A percentile compares a stretch with the other conserved stretches of the same genome.
These are phyloP conservation scores for Regulus satrapa DNA, from an alignment of 2,113 vertebrate genomes.

Conservation along the genomic window DNA sequence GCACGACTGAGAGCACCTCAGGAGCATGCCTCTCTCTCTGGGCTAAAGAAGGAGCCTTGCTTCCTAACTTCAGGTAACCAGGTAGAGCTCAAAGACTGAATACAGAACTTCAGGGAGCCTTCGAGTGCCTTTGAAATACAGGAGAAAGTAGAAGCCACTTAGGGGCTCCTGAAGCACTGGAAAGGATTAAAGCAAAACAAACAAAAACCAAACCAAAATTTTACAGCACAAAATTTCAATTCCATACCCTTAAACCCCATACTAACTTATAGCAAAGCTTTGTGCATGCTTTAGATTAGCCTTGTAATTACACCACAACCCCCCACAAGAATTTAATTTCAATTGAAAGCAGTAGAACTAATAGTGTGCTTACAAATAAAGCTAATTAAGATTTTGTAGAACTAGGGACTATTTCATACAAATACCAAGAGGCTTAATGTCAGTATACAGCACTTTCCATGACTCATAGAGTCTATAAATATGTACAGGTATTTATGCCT, in stretches of 20 bases:
- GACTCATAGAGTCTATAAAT: background rate
- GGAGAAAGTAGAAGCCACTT: background rate
- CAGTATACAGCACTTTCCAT: background rate
- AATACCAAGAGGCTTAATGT: background rate
- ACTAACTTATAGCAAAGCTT: background rate
- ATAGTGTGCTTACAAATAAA: slow-evolving; percentile 8
- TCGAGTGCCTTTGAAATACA: background rate
- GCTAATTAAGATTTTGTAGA: background rate
- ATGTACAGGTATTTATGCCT: background rate
- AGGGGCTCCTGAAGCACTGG: background rate
- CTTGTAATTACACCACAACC: background rate
- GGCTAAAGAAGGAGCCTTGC: background rate
- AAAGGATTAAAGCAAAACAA: background rate
- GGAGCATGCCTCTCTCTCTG: background rate
- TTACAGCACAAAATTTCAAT: background rate
- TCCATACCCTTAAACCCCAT: background rate
- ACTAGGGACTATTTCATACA: background rate
- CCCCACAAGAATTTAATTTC: background rate
- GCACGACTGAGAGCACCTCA: background rate
- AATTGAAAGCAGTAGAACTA: background rate
- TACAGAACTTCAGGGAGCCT: background rate
- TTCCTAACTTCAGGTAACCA: background rate
- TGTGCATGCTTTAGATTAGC: background rate
- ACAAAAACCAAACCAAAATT: background rate
- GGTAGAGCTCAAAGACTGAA: background rate